Base-by-base conservation (phyloP, 2,888 invertebrate genomes). In the Stenoptilia bipunctidactyla region DNA sequence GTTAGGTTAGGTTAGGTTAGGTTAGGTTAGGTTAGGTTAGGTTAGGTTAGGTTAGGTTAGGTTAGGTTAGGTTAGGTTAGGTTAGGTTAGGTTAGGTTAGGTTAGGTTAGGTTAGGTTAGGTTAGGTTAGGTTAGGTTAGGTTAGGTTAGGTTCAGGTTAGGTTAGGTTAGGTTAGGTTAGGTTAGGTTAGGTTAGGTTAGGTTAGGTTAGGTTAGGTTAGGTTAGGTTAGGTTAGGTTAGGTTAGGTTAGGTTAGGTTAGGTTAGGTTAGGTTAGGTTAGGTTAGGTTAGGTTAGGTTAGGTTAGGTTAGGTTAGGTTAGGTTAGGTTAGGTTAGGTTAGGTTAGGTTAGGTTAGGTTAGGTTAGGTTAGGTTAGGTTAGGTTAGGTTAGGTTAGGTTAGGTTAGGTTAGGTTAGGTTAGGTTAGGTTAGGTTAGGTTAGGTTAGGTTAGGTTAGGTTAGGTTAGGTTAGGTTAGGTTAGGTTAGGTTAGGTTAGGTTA, bases 281-380 rank as follows among this genome's bases (percentile, higher is more conserved):
- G 40, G 40, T 40, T 40, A 40, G 40, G 40, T 47, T 47, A 45
- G 47, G 47, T 47, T 47, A 47, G 47, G 47, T 47, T 45, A 45
- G 45, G 47, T 47, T 47, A 45, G 47, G 47, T 47, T 47, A 45
- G 45, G 48, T 48, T 48, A 46, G 48, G 48, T 46, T 46, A 45
- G 45, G 47, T 45, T 45, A 45, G 48, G 44, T 48, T 25, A 25
- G 25, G 25, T 25, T 25, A 25, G 25, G 25, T 25, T 25, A 25
- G 25, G 25, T 25, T 25, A 25, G 25, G 25, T 25, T 25, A 25
- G 25, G 25, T 25, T 25, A 25, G 25, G 25, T 25, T 48, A 41
- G 45, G 47, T 45, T 47, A 45, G 47, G 47, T 47, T 47, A 47
- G 47, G 47, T 50, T 46, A 44, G 45, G 44, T 49, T 45, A 41